These are phyloP conservation scores for Acomys russatus DNA, from an alignment of 2,797 vertebrate species.

Conservation along the genomic window DNA sequence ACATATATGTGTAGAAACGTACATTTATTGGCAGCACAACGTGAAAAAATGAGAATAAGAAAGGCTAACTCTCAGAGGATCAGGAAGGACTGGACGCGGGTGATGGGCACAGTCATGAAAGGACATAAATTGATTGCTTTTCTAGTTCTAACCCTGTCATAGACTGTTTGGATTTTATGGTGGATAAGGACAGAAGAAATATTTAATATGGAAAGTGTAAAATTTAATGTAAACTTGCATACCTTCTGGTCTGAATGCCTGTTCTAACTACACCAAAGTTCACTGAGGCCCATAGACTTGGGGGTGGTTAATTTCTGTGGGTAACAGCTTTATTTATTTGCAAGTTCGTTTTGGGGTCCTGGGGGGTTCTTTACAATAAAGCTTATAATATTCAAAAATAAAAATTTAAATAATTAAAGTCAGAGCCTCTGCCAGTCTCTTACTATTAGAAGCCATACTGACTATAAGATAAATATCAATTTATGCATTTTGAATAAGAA, in stretches of 20 bases:
- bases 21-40: not conserved
- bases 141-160: not conserved
- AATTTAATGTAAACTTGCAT: too few relatives aligned
- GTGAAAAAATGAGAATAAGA: not conserved
- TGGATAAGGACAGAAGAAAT: not conserved
- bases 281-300: not conserved
- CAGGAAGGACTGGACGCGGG: not conserved
- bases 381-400: not conserved
- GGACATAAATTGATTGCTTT: not conserved
- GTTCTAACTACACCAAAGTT: not conserved
- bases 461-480: constrained; percentile 37
- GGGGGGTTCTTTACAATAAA: not conserved
- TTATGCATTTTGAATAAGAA: constrained; percentile 29
- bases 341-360: not conserved
- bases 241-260: not conserved
- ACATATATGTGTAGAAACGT: too few relatives aligned
- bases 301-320: not conserved
- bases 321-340: not conserved
- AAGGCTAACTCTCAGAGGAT: not conserved
- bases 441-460: not conserved
- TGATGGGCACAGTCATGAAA: not conserved
- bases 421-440: not conserved
- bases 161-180: not conserved
- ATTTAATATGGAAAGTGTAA: not conserved
- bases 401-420: not conserved